These are phyloP conservation scores for Endotricha flammealis DNA, from an alignment of 2,888 invertebrate species.

Conservation along the genomic window DNA sequence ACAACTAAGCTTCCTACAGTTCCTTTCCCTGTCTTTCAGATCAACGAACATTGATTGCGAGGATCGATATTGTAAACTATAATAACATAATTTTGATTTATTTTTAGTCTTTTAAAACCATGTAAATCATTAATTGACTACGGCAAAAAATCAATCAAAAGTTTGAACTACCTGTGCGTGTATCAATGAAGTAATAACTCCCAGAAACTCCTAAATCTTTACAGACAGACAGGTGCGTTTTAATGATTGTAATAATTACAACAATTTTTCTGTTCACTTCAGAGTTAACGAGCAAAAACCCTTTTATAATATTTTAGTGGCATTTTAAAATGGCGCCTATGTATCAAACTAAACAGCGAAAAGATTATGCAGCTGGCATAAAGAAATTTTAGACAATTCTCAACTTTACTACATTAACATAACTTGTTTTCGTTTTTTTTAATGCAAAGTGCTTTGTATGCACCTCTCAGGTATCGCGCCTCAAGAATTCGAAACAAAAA, in stretches of 20 bases:
- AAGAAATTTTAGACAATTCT: slow-evolving; percentile 26
- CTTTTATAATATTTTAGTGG: slow-evolving; percentile 24
- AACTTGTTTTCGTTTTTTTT: neutral
- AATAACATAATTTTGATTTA: too few relatives aligned
- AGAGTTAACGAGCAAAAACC: slow-evolving; percentile 16
- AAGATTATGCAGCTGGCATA: slow-evolving; percentile 25
- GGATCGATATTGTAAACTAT: too few relatives aligned
- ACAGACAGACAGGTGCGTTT: neutral
- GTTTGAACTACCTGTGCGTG: too few relatives aligned
- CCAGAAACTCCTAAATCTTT: neutral
- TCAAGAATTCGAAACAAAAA: slow-evolving; percentile 49
- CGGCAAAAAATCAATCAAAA: too few relatives aligned
- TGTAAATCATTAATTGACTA: too few relatives aligned
- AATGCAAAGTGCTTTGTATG: neutral
- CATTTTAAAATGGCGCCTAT: slow-evolving; percentile 36
- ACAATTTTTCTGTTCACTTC: neutral
- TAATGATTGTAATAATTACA: neutral
- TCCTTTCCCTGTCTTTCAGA: too few relatives aligned
- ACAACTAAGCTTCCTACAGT: too few relatives aligned
- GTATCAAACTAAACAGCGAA: slow-evolving; percentile 21
- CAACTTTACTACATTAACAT: slow-evolving; percentile 29
- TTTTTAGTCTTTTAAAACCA: too few relatives aligned
- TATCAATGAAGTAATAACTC: too few relatives aligned
- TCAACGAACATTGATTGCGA: too few relatives aligned
- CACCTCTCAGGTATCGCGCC: slow-evolving; percentile 46